phyloP scores from a whole-genome alignment of 1,140 invertebrate genomes.

The Asobara japonica region DNA sequence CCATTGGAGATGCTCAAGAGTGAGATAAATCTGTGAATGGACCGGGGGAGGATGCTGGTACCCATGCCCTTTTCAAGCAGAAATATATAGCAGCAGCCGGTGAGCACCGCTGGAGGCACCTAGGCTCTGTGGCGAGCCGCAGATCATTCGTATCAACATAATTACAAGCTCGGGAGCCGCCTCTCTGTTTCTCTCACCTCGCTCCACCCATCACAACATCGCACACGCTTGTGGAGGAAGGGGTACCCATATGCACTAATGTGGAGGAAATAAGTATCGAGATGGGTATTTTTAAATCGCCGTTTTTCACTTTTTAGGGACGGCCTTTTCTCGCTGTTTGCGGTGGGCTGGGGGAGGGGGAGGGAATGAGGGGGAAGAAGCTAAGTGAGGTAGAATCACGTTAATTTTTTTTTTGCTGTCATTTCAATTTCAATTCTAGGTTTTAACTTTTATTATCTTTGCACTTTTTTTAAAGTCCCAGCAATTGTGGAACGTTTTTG shows the following conservation, averaged over 20 bases:
- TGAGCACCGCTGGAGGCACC: slow-evolving; percentile 60
- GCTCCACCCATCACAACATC: slow-evolving; percentile 66
- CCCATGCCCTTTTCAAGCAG: background rate
- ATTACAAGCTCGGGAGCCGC: slow-evolving; percentile 68
- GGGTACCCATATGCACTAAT: background rate
- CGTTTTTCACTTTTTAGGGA: too few relatives aligned
- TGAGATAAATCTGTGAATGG: background rate
- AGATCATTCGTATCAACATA: slow-evolving; percentile 68
- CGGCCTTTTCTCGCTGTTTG: too few relatives aligned
- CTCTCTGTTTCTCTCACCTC: slow-evolving; percentile 66
- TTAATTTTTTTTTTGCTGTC: too few relatives aligned
- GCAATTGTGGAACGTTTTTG: too few relatives aligned
- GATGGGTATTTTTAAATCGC: too few relatives aligned
- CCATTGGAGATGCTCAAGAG: background rate
- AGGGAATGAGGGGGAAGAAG: too few relatives aligned
- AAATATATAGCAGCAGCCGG: slow-evolving; percentile 45
- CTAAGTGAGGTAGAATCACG: too few relatives aligned
- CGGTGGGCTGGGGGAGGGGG: too few relatives aligned
- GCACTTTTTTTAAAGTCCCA: too few relatives aligned
- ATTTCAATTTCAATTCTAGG: too few relatives aligned
- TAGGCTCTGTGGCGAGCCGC: slow-evolving; percentile 60
- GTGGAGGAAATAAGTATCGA: background rate
- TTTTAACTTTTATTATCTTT: too few relatives aligned
- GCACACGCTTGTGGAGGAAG: slow-evolving; percentile 46
- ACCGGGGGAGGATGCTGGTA: background rate